Base-by-base conservation (phyloP, 2,888 invertebrate genomes). In the Stenurella melanura region DNA sequence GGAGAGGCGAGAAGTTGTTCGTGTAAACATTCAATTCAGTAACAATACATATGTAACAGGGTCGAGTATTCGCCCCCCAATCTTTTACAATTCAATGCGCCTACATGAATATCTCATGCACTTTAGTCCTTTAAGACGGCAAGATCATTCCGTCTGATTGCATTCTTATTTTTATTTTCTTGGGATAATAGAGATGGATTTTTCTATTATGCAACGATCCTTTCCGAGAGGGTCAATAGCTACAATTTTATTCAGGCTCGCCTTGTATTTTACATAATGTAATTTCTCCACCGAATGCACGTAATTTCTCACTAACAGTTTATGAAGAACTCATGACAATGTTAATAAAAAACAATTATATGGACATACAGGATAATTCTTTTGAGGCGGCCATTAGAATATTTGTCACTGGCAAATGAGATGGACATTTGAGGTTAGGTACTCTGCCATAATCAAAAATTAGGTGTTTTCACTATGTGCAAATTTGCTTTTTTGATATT, bases 41-140 rank as follows among this genome's bases (percentile, higher is more conserved):
- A 82, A 85, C 85, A 85, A 87, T 86, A 85, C 86, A 87, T 87
- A 87, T 87, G 86, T 84, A 86, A 85, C 83, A 87, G 85, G 83
- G 84, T 83, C 84, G 63, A 30, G 26, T 72, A 63, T 63, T 58
- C 63, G 42, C 54, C 63, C 80, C 79, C 78, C 80, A 80, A 83
- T 82, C 82, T 82, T 83, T 83, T 83, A 83, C 84, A 84, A 84
- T 84, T 84, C 84, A 83, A 83, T 83, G 84, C 80, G 80, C 76
- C 78, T 78, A 81, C 83, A 84, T 84, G 84, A 84, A 84, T 84
- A 83, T 83, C 83, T 80, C 82, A 84, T 84, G 83, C 82, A 83
- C 82, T 83, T 74, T 74, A 74, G 72, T 34, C 74, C 70, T 74
- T 63, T 72, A 75, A 75, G 75, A 75, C 64, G 75, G 71, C 63